These are phyloP conservation scores for Nemoura dubitans DNA, from an alignment of 2,888 invertebrate species.

Conservation along the genomic window DNA sequence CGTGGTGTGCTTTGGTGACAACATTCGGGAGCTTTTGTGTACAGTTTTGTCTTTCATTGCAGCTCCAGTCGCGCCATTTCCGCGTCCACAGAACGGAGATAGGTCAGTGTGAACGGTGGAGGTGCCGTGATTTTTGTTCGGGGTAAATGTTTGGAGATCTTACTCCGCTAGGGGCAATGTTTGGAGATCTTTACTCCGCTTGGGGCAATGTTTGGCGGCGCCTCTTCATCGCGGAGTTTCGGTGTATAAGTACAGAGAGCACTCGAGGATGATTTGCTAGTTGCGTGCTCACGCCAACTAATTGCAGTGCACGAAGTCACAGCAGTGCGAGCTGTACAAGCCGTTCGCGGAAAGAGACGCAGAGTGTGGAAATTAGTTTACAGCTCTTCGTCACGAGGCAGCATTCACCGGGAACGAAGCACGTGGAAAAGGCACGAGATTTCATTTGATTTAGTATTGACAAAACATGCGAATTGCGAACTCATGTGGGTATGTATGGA, in stretches of 20 bases:
- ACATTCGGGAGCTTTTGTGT: not conserved
- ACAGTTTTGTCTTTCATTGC: no score
- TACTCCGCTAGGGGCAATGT: not conserved
- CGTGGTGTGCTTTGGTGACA: not conserved
- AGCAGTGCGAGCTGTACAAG: not conserved
- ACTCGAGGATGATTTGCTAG: not conserved
- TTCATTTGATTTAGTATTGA: not conserved
- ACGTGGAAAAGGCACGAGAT: not conserved
- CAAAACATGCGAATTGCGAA: not conserved
- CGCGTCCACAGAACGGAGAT: not conserved
- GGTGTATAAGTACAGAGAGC: no score
- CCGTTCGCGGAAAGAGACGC: not conserved
- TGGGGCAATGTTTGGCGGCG: no score
- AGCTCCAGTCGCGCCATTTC: no score
- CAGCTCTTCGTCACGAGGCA: not conserved
- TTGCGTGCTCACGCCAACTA: not conserved
- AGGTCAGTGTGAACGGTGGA: not conserved
- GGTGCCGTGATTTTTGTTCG: not conserved
- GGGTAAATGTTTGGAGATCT: not conserved
- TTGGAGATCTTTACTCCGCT: not conserved
- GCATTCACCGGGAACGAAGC: not conserved
- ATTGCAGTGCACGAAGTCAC: not conserved
- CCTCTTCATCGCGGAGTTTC: no score
- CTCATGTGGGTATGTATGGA: no score
- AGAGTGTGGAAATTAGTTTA: not conserved